Evolutionary conservation across 2,797 vertebrate species (phyloP), one percentile per base, ranked within the genome.

Genomic region (Ctenopoma multispine): DNA sequence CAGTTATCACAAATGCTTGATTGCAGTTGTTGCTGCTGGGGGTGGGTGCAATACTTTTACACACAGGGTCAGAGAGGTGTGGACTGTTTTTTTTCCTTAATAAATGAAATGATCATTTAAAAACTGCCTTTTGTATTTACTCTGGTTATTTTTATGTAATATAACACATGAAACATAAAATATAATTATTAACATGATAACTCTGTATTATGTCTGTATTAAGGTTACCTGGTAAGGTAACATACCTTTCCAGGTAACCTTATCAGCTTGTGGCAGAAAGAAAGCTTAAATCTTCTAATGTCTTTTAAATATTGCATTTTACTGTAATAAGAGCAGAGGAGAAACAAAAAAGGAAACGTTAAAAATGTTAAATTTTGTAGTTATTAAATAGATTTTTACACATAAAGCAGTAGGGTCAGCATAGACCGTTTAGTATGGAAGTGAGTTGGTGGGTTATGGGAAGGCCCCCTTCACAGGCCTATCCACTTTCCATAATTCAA

Each of bases 401-500:
- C 36, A 55, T 17, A 5, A 7, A 46, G 4, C 23, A 40, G 17
- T 31, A 20, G 7, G 13, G n/a, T 47, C 21, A 29, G 3, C 36
- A 29, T 13, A n/a, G 27, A 53, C 47, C 59, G 10, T 6, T 59
- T 53, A 53, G 21, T 58, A 1, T 57, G 46, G 40, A 24, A 49
- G 48, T 27, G 20, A 34, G 66, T 14, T 77, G 8, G 14, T 63
- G 48, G 55, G 54, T 68, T 77, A 55, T 75, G 70, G 72, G 65
- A 69, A 20, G 56, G 64, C 72, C 34, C 49, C 46, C n/a, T 5
- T 50, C 47, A 63, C 8, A 65, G 46, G 34, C 61, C 63, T 62
- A 63, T 27, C 66, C 80, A 72, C 47, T 79, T 82, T 79, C 43
- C 72, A 83, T 65, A 78, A 84, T 80, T 78, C 81, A 87, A 75